Base-by-base conservation (phyloP, 2,888 invertebrate genomes). In the Ophraella communa region DNA sequence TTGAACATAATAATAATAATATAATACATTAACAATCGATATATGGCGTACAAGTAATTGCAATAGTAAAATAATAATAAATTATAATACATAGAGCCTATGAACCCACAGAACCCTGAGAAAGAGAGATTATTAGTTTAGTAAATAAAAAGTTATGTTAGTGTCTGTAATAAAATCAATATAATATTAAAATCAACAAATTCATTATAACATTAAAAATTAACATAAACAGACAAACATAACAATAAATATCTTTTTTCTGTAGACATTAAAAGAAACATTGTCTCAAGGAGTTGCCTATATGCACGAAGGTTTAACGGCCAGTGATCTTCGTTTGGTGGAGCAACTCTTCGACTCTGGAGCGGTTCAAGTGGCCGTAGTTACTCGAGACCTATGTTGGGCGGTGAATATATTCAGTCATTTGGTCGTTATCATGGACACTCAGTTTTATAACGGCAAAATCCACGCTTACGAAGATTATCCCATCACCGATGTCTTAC, bases 381-480 rank as follows among this genome's bases (percentile, higher is more conserved):
- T 94, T 1, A 95, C 96, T 0, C 87, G 94, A 1, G 95, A 94
- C 78, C 88, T 99, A 33, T 94, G 95, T 76, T 99, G 97, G 94
- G 93, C 93, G 14, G 87, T 98, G 72, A 92, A 91, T 64, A 92
- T 98, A 60, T 90, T 91, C 59, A 92, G 96, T 0, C 95, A 98
- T 83, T 87, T 98, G n/a, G 96, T 95, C 24, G 89, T 99, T 52
- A 91, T 99, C 42, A 97, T 98, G 88, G 99, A 99, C 78, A 97
- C 98, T 0, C 96, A 98, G 80, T 91, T 87, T 80, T 94, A 94
- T 80, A 93, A 94, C 80, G 94, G 94, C 62, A 92, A 92, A 72
- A 73, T 79, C 18, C 92, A 92, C 78, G 89, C 92, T 0, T 98
- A 99, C 83, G 98, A 98, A 83, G 99, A 99, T 83, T 99, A 98